phyloP scores from a whole-genome alignment of 2,888 invertebrate genomes.

The Troglohyphantes excavatus region DNA sequence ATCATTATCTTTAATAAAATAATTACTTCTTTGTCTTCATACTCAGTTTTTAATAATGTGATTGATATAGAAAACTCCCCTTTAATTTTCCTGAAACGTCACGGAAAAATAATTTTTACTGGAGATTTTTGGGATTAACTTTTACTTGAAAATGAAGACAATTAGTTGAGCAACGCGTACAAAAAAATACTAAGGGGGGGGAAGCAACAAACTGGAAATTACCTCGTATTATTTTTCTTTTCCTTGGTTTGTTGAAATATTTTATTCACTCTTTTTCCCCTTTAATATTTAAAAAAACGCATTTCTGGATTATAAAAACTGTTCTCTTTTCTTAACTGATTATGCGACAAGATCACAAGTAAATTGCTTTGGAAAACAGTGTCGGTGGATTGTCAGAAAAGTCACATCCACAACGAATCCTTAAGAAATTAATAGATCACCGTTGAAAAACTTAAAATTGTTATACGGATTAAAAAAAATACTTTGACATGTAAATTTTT shows the following conservation, averaged over 20 bases:
- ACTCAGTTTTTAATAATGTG: neutral
- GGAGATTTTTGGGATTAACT: constrained; percentile 26
- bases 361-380: neutral
- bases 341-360: neutral
- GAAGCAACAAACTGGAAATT: constrained; percentile 5
- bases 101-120: constrained; percentile 30
- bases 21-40: too few species aligned
- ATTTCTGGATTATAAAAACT: neutral
- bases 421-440: neutral
- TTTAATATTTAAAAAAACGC: neutral
- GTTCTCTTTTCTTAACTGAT: neutral
- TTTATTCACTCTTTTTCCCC: neutral
- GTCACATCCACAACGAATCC: neutral
- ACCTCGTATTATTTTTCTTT: neutral
- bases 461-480: neutral
- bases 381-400: neutral
- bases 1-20: too few species aligned
- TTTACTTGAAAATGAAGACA: constrained; percentile 32
- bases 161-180: constrained; percentile 28
- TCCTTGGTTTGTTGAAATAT: constrained; percentile 1
- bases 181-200: neutral
- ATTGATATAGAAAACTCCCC: neutral
- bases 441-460: neutral
- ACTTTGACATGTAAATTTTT: neutral
- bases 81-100: constrained; percentile 2